These are phyloP conservation scores for Ciconia nigra DNA, from an alignment of 2,797 vertebrate species.

Conservation along the genomic window DNA sequence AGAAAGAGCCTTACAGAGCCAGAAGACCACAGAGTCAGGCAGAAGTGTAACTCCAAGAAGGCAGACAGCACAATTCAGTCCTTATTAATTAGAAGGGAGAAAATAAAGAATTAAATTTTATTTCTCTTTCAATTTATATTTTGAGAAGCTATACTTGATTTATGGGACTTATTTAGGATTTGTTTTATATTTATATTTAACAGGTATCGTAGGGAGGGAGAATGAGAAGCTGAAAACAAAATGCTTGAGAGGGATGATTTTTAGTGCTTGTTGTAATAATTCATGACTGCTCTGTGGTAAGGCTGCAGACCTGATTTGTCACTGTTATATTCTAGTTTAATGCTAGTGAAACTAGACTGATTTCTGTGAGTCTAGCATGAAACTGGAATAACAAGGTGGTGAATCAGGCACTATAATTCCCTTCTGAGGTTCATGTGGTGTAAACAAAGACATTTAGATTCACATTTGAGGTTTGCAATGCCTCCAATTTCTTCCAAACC, in stretches of 20 bases:
- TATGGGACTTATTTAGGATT: not conserved
- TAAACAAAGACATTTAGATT: constrained; percentile 26
- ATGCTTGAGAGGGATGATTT: not conserved
- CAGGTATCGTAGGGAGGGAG: not conserved
- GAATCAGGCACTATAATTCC: not conserved
- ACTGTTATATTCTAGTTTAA: not conserved
- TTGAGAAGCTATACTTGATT: not conserved
- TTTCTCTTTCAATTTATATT: not conserved
- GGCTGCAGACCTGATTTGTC: not conserved
- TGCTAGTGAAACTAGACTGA: constrained; percentile 11
- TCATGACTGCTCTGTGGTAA: not conserved
- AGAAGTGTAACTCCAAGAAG: not conserved
- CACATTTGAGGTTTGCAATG: not conserved
- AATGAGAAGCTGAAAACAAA: not conserved
- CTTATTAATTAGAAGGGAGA: not conserved
- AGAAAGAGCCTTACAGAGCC: not conserved
- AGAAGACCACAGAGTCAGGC: not conserved
- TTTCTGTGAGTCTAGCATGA: constrained; percentile 19
- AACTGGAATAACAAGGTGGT: not conserved
- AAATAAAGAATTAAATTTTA: not conserved
- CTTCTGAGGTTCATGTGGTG: not conserved
- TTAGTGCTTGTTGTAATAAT: not conserved
- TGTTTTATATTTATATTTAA: not conserved
- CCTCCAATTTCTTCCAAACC: not conserved
- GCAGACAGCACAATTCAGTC: not conserved